Base-by-base conservation (phyloP, 2,113 vertebrate genomes). In the Rattus rattus region DNA sequence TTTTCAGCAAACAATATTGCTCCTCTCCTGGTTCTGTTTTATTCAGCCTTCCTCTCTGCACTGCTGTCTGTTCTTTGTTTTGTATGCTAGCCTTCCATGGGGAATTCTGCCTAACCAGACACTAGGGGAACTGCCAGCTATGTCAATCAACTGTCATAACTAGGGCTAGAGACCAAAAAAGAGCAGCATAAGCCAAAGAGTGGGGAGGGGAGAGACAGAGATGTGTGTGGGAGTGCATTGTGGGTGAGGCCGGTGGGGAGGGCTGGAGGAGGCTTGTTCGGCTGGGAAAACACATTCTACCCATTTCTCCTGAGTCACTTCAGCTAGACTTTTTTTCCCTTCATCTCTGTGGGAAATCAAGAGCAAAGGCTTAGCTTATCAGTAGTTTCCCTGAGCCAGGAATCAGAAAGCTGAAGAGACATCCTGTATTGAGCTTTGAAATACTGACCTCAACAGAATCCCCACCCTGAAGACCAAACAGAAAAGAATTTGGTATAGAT, bases 71-170 rank as follows among this genome's bases (percentile, higher is more conserved):
- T 87, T 98, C 98, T 98, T 97, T 98, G 98, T 98, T 98, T 97
- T 97, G 96, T 72, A 98, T 97, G 97, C 95, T 94, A 73, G 97
- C 86, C 97, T 97, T 97, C 86, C 96, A 97, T 75, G 96, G 97
- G 96, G 94, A 97, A 95, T 97, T 98, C 96, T 98, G 98, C 97
- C 97, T 97, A 97, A 96, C 92, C 98, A 98, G 98, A 97, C 97
- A 97, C 96, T 93, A 92, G 95, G 92, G 80, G 77, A 97, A 87
- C 94, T 98, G 98, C 98, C 98, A 98, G 91, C 95, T 91, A 92
- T 97, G 97, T 98, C 98, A 98, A 98, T 98, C 98, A 98, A 93
- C 97, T 98, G 98, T 98, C 98, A 98, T 97, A 98, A 98, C 97
- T 96, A 97, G 97, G 97, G 98, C 97, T 97, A 97, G 98, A 96